These are phyloP conservation scores for Rhadinocentrus ornatus DNA, from an alignment of 2,797 vertebrate species.

Conservation along the genomic window DNA sequence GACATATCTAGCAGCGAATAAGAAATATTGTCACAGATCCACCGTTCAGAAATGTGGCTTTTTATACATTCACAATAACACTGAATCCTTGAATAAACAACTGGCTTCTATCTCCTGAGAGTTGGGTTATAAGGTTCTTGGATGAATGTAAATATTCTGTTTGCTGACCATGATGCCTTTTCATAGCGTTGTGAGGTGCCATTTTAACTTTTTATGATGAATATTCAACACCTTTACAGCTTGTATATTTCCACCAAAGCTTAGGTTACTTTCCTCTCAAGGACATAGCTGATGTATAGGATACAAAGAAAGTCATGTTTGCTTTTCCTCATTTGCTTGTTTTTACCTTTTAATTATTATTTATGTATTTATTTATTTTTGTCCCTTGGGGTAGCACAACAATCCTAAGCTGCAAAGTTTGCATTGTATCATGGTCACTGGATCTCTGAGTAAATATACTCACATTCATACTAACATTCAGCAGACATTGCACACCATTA, in stretches of 20 bases:
- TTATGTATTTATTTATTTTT: too few species aligned
- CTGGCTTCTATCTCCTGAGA: conserved; percentile 4
- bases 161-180: conserved; percentile 13
- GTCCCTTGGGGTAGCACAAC: too few species aligned
- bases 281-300: background rate
- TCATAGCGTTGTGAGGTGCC: background rate
- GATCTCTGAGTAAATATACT: background rate
- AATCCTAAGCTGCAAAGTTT: background rate
- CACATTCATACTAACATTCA: background rate
- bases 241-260: background rate
- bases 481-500: background rate
- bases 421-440: background rate
- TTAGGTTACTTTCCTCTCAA: background rate
- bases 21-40: background rate
- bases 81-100: conserved; percentile 24
- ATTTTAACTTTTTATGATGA: background rate
- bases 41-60: background rate
- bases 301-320: background rate
- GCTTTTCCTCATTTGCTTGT: background rate
- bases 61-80: conserved; percentile 17
- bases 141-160: conserved; percentile 12
- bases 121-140: conserved; percentile 10
- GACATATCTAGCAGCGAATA: background rate
- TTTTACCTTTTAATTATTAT: background rate
- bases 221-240: background rate